These are phyloP conservation scores for Bambusicola thoracicus DNA, from an alignment of 2,113 vertebrate genomes.

Conservation along the genomic window DNA sequence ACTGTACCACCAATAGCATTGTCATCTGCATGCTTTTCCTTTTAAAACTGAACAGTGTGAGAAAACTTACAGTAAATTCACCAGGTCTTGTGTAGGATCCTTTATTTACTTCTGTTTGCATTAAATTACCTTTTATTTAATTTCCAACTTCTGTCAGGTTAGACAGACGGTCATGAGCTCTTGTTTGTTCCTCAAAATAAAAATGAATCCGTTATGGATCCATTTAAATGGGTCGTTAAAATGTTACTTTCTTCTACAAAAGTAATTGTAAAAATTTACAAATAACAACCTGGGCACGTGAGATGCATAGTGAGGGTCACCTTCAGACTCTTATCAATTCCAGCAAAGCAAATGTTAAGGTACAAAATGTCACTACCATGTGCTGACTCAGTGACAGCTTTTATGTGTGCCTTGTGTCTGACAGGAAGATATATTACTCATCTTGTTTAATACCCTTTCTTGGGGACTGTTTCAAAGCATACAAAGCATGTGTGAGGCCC, in stretches of 20 bases:
- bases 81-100: neutral
- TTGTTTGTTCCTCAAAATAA: neutral
- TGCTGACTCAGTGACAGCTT: conserved; percentile 45
- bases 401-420: conserved; percentile 36
- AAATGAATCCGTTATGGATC: neutral
- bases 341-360: conserved; percentile 28
- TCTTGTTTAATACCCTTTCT: conserved; percentile 36
- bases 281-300: neutral
- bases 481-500: neutral
- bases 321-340: conserved; percentile 25
- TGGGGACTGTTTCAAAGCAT: neutral
- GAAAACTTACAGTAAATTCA: neutral
- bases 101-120: neutral
- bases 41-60: neutral
- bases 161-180: neutral
- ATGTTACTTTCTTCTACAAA: neutral
- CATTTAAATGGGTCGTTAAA: neutral
- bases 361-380: neutral
- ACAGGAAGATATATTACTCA: conserved; percentile 54
- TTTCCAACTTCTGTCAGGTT: neutral
- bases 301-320: neutral
- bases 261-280: neutral
- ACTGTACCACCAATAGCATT: neutral
- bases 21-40: neutral
- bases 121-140: neutral